Conservation (phyloP, 1,140 invertebrate species). For the Drosophila albomicans region DNA sequence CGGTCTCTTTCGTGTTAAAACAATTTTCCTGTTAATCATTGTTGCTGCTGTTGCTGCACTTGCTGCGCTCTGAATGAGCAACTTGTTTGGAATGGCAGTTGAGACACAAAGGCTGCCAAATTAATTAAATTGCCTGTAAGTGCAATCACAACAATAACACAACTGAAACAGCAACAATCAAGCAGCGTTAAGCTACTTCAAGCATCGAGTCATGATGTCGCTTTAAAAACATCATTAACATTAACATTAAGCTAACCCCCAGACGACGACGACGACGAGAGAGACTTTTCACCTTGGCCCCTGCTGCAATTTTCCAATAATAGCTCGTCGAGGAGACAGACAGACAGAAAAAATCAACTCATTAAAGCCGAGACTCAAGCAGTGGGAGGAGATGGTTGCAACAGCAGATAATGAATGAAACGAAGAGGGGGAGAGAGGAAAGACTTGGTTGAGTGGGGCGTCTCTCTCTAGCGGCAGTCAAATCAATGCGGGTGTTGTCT, state of each 20-base stretch:
- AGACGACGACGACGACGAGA: conserved; percentile 37
- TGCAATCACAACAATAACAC: conserved; percentile 30
- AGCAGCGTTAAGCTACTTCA: conserved; percentile 18
- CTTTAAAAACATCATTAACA: conserved; percentile 74
- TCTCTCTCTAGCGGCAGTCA: conserved; percentile 22
- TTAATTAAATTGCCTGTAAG: conserved; percentile 56
- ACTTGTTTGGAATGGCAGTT: conserved; percentile 21
- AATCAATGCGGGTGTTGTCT: conserved; percentile 75
- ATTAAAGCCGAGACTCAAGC: conserved; percentile 33
- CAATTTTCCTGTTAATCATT: conserved; percentile 34
- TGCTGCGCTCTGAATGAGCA: conserved; percentile 39
- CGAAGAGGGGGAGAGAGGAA: background rate
- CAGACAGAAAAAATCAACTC: conserved; percentile 46
- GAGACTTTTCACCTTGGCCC: conserved; percentile 69
- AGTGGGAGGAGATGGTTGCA: conserved; percentile 11
- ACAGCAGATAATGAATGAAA: conserved; percentile 3
- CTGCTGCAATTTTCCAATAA: conserved; percentile 54
- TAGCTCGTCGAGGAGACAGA: conserved; percentile 45
- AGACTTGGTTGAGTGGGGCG: background rate
- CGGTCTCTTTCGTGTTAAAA: background rate
- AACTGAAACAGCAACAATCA: conserved; percentile 18
- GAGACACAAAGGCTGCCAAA: conserved; percentile 37
- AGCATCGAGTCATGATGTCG: conserved; percentile 61
- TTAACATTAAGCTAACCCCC: conserved; percentile 70
- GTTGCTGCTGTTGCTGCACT: conserved; percentile 30